A percentile compares a stretch with the other conserved stretches of the same genome.
Conservation (phyloP, 2,797 vertebrate genomes). For the Hipposideros larvatus region DNA sequence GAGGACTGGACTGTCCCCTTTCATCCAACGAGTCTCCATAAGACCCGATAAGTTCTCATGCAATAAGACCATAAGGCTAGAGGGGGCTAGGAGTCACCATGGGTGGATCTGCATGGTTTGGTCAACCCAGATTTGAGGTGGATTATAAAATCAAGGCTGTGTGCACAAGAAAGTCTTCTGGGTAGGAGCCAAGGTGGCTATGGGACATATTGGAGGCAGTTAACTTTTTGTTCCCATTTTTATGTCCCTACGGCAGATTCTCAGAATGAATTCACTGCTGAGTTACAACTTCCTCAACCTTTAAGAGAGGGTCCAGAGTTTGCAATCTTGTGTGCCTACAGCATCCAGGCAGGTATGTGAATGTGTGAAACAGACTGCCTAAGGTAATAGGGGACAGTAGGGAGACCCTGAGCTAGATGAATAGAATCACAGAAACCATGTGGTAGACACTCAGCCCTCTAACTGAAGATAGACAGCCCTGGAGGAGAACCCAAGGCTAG, state of each 20-base stretch:
- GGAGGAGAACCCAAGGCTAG: not conserved
- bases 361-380: not conserved
- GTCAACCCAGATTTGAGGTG: not conserved
- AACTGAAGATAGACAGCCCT: not conserved
- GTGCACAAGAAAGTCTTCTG: not conserved
- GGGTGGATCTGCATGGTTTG: too few relatives aligned
- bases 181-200: not conserved
- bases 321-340: not conserved
- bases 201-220: too few relatives aligned
- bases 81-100: not conserved
- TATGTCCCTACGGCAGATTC: not conserved
- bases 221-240: not conserved
- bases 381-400: fast-evolving
- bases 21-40: not conserved
- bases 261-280: not conserved
- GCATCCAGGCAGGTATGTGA: not conserved
- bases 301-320: not conserved
- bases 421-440: not conserved
- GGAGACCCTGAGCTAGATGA: not conserved
- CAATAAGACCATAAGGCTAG: not conserved
- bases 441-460: fast-evolving
- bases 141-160: not conserved
- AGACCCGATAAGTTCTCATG: not conserved
- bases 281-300: not conserved
- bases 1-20: not conserved